Base-by-base conservation (phyloP, 2,888 invertebrate species). In the Parnassius smintheus region DNA sequence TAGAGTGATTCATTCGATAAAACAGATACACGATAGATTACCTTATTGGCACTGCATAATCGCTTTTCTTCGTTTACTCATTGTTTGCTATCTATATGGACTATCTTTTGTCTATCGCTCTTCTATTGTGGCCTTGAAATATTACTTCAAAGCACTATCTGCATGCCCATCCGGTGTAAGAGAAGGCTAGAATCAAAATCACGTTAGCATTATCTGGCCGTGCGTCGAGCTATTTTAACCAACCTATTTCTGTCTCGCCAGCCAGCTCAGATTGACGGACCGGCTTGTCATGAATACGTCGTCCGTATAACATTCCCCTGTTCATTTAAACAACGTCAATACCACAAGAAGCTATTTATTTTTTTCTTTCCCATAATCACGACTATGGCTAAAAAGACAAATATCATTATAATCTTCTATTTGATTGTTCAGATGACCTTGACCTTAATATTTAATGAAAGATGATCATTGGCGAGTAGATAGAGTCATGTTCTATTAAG, bases 211-310 rank as follows among this genome's bases (percentile, higher is more conserved):
- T 91, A 91, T 88, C 86, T 83, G 83, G 84, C 83, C 82, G 85
- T 81, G 88, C 83, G 83, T 85, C 82, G 83, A 81, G 86, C 86
- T 91, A 91, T 91, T 91, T 88, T 75, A 72, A 88, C 75, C 74
- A 79, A 70, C 81, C 88, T 91, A 91, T 91, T 91, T 90, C 76
- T 76, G 85, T 84, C 83, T 70, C 78, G 85, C 84, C 81, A 84
- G 90, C 88, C 85, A 85, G 89, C 91, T 86, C 84, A 83, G 90
- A 91, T 91, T 91, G 91, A 91, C 90, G 90, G 88, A 85, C 87
- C 85, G 85, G 83, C 83, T 81, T 90, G 88, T 90, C 91, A 90
- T 81, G 81, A 77, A 78, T 77, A 75, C 86, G 85, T 85, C 85
- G 69, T 66, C 68, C 75, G 77, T 76, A 78, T 78, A 80, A 78